These are phyloP conservation scores for Rhimphoctona megacephalus DNA, from an alignment of 2,888 invertebrate genomes.

Conservation along the genomic window DNA sequence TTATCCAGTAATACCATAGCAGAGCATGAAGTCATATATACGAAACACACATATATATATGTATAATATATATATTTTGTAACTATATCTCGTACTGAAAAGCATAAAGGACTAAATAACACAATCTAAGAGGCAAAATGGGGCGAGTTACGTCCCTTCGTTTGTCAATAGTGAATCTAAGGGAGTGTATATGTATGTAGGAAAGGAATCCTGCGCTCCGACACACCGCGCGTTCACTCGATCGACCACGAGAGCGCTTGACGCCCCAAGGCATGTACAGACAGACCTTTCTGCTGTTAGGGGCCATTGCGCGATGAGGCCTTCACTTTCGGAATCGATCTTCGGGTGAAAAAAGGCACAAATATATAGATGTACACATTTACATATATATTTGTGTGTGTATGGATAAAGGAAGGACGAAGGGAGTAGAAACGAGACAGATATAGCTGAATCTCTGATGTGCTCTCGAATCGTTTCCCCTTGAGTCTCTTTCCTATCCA, in stretches of 20 bases:
- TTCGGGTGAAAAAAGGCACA: slow-evolving; percentile 40
- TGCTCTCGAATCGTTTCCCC: slow-evolving; percentile 54
- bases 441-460: slow-evolving; percentile 26
- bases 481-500: slow-evolving; percentile 51
- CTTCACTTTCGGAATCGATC: slow-evolving; percentile 62
- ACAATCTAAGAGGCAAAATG: not conserved
- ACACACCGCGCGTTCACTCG: slow-evolving; percentile 60
- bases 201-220: slow-evolving; percentile 57
- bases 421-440: slow-evolving; percentile 49
- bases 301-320: slow-evolving; percentile 61
- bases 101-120: not conserved
- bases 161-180: not conserved
- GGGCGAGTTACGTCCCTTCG: slow-evolving; percentile 4
- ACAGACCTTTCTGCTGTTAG: slow-evolving; percentile 34
- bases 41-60: not conserved
- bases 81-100: not conserved
- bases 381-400: not conserved
- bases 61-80: not conserved
- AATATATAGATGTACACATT: slow-evolving; percentile 15
- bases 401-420: slow-evolving; percentile 14
- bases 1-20: not conserved
- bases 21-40: not conserved
- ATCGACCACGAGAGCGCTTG: slow-evolving; percentile 63
- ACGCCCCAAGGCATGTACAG: slow-evolving; percentile 51
- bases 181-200: not conserved